Conservation (phyloP, 2,113 vertebrate genomes). For the Gymnogyps californianus region DNA sequence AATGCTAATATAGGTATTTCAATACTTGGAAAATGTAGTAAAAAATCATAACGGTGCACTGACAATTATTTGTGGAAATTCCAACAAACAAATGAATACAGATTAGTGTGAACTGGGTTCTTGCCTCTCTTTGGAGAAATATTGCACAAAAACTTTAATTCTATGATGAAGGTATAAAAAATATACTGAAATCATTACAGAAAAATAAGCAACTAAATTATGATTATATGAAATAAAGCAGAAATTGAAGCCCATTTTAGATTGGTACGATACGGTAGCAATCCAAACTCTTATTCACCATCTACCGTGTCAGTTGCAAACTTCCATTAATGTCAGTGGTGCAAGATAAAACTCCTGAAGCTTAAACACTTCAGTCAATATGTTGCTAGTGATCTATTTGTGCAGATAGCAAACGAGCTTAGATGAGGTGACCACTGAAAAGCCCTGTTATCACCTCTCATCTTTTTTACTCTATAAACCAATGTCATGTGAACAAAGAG, state of each 20-base stretch:
- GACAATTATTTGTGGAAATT: neutral
- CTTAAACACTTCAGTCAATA: constrained; percentile 11
- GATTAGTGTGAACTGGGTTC: neutral
- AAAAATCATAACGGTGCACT: neutral
- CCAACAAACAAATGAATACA: neutral
- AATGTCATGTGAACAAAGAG: constrained; percentile 1
- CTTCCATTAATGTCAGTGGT: neutral
- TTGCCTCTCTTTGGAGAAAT: neutral
- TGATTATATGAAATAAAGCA: neutral
- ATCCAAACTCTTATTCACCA: neutral
- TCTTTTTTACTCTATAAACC: constrained; percentile 38
- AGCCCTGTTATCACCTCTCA: constrained; percentile 37
- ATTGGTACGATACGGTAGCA: neutral
- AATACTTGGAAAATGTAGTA: neutral
- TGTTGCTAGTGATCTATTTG: constrained; percentile 17
- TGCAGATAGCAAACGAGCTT: neutral
- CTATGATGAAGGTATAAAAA: neutral
- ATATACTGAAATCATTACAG: neutral
- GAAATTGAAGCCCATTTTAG: neutral
- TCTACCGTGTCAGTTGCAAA: neutral
- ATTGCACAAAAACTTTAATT: neutral
- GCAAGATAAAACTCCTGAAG: constrained; percentile 4
- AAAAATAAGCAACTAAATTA: neutral
- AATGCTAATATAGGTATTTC: neutral
- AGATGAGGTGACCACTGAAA: constrained; percentile 25